phyloP scores from a whole-genome alignment of 2,888 invertebrate genomes.

The Acrobeloides nanus region DNA sequence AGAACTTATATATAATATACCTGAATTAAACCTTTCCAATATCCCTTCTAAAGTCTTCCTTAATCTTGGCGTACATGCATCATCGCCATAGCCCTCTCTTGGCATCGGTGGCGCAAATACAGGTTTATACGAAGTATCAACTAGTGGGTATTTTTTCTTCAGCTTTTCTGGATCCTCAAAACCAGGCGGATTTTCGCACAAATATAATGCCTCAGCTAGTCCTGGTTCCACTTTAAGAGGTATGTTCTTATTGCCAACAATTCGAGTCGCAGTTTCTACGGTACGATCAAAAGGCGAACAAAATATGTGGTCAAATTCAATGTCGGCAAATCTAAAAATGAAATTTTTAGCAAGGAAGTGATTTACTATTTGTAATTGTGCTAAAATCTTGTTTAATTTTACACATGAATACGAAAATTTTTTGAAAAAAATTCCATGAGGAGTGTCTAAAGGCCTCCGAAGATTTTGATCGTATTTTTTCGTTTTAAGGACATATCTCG shows the following conservation, averaged over 20 bases:
- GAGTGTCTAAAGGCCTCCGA: too few relatives aligned
- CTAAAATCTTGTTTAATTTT: too few relatives aligned
- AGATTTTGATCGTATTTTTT: too few relatives aligned
- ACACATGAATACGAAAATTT: too few relatives aligned
- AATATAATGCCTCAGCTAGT: slow-evolving; percentile 41
- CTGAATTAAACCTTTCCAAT: slow-evolving; percentile 29
- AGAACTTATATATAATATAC: too few relatives aligned
- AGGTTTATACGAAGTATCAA: slow-evolving; percentile 38
- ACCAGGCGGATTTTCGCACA: slow-evolving; percentile 40
- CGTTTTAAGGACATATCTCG: too few relatives aligned
- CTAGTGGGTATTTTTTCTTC: slow-evolving; percentile 32
- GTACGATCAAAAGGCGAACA: slow-evolving; percentile 50
- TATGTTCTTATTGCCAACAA: slow-evolving; percentile 29
- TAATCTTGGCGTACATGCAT: slow-evolving; percentile 40
- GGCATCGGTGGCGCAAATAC: slow-evolving; percentile 27
- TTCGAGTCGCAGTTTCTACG: slow-evolving; percentile 39
- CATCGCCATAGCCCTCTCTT: slow-evolving; percentile 42
- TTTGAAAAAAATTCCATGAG: too few relatives aligned
- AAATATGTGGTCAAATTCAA: slow-evolving; percentile 34
- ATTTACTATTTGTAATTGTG: too few relatives aligned
- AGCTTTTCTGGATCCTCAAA: slow-evolving; percentile 33
- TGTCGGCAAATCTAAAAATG: slow-evolving; percentile 34
- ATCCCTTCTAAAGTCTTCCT: slow-evolving; percentile 31
- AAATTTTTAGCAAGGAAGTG: too few relatives aligned
- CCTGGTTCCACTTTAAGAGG: slow-evolving; percentile 48